A percentile compares a stretch with the other conserved stretches of the same genome.
These are phyloP conservation scores for Drosophila multiciliata DNA, from an alignment of 2,888 invertebrate genomes.

Conservation along the genomic window DNA sequence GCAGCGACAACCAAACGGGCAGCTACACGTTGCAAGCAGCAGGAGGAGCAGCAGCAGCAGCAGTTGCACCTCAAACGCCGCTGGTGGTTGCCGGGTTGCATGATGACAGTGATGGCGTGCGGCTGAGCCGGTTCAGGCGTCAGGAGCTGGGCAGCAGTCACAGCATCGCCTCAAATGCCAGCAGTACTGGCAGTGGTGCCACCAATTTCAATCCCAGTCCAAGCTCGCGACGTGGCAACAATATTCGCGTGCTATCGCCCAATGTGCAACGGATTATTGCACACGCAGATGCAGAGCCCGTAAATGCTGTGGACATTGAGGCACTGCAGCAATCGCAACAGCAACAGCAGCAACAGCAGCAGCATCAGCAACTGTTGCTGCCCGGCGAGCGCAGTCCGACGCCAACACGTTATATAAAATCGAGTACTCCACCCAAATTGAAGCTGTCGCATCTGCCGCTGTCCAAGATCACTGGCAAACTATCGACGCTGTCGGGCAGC, in stretches of 20 bases:
- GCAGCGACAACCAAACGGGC: constrained; percentile 48
- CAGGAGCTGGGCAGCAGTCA: constrained; percentile 65
- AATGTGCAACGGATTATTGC: constrained; percentile 87
- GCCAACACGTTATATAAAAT: constrained; percentile 67
- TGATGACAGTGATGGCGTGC: constrained; percentile 69
- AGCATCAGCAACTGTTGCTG: constrained; percentile 45
- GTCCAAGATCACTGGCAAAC: constrained; percentile 83
- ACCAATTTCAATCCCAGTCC: constrained; percentile 2
- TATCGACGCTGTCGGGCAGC: constrained; percentile 82
- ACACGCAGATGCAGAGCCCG: constrained; percentile 85
- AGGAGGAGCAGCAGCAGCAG: background rate
- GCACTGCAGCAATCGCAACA: constrained; percentile 75
- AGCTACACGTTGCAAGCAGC: constrained; percentile 52
- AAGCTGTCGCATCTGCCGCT: constrained; percentile 83
- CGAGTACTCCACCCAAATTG: constrained; percentile 47
- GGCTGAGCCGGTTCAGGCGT: constrained; percentile 63
- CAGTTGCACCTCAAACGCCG: constrained; percentile 21
- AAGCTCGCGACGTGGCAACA: constrained; percentile 73
- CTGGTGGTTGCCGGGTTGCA: constrained; percentile 62
- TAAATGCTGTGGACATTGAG: constrained; percentile 80
- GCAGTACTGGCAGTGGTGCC: constrained; percentile 17
- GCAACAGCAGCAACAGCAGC: constrained; percentile 32
- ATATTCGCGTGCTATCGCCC: constrained; percentile 85
- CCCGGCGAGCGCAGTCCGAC: constrained; percentile 57
- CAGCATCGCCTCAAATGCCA: constrained; percentile 60